A percentile compares a stretch with the other conserved stretches of the same genome.
These are phyloP conservation scores for Melanaphis sacchari DNA, from an alignment of 1,140 invertebrate species.

Conservation along the genomic window DNA sequence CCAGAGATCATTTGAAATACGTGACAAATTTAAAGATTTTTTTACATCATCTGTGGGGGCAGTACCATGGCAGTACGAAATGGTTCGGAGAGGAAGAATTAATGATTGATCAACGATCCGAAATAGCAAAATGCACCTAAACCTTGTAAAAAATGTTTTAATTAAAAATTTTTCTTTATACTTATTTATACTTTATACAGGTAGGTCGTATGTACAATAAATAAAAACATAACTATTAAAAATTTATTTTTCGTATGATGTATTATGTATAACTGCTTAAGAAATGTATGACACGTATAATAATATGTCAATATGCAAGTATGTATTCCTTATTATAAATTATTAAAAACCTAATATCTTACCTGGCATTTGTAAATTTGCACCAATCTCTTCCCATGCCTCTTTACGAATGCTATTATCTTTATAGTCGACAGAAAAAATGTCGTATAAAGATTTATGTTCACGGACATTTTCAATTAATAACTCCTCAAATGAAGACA, in stretches of 20 bases:
- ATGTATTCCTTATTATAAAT: too few species aligned
- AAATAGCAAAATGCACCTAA: too few species aligned
- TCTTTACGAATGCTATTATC: neutral
- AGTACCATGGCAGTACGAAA: conserved; percentile 50
- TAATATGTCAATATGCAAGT: neutral
- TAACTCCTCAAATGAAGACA: neutral
- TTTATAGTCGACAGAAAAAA: neutral
- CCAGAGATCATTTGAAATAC: neutral
- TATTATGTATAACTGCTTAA: too few species aligned
- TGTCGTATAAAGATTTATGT: neutral
- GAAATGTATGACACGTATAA: neutral
- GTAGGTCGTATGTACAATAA: too few species aligned
- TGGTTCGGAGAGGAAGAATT: neutral
- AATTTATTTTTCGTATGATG: too few species aligned
- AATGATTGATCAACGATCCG: neutral
- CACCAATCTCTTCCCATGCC: neutral
- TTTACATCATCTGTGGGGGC: conserved; percentile 27
- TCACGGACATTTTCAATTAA: neutral
- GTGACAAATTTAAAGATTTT: conserved; percentile 35
- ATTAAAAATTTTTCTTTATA: too few species aligned
- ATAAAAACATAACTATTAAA: too few species aligned
- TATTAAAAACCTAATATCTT: neutral
- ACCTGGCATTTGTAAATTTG: neutral
- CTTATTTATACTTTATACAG: too few species aligned
- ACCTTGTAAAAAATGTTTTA: too few species aligned